Evolutionary conservation across 2,113 vertebrate genomes (phyloP).

Genomic region (Meriones unguiculatus): DNA sequence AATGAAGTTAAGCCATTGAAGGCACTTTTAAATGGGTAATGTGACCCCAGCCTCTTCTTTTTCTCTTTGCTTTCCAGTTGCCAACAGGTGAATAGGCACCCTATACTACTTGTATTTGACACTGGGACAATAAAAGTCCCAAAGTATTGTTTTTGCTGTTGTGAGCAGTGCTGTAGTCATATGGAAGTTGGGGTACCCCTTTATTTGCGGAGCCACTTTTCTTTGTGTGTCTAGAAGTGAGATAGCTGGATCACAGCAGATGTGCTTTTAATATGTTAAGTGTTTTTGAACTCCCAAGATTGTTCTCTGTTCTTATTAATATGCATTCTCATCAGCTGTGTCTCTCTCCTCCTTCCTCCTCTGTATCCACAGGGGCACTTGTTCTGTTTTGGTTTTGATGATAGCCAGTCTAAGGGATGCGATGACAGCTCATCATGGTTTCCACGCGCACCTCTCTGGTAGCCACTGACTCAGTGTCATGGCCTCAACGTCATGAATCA

Average conservation of each 20-base stretch:
- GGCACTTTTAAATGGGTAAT: background rate
- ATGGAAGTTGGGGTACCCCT: background rate
- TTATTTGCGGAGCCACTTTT: background rate
- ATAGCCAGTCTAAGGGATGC: background rate
- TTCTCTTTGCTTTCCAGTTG: background rate
- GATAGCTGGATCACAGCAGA: background rate
- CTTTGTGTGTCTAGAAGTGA: background rate
- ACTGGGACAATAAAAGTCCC: no score
- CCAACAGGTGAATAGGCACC: background rate
- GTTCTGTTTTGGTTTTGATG: background rate
- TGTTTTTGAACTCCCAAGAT: background rate
- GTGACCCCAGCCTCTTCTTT: background rate
- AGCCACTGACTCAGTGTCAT: background rate
- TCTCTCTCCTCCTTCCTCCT: background rate
- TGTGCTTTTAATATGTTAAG: background rate
- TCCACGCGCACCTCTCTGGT: background rate
- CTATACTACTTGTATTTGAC: background rate
- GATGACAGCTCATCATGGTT: background rate
- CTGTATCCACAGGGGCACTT: background rate
- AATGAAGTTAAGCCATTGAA: background rate
- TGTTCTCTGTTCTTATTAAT: background rate
- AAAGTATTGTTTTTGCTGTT: background rate
- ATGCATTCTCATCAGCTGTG: background rate
- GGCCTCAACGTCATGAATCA: no score
- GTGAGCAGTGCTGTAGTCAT: background rate